Evolutionary conservation across 2,797 vertebrate genomes (phyloP).

Genomic region (Percopsis omiscomaycus): DNA sequence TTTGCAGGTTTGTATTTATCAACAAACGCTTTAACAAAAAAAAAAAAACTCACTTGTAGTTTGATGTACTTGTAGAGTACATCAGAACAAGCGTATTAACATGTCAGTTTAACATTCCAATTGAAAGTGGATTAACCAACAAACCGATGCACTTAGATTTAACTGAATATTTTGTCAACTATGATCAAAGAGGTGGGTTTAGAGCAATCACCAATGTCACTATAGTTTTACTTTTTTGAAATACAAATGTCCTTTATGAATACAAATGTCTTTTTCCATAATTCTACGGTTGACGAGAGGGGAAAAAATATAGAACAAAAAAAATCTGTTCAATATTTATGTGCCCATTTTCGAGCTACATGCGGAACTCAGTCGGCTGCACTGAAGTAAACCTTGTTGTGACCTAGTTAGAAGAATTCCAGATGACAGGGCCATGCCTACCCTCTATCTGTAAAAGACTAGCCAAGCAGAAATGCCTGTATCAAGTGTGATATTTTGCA

Average conservation of each 20-base stretch:
- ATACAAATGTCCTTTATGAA: constrained; percentile 58
- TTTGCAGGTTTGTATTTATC: not conserved
- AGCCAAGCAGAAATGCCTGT: constrained; percentile 66
- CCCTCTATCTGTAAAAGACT: constrained; percentile 46
- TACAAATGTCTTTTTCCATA: constrained; percentile 46
- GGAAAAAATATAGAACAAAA: constrained; percentile 38
- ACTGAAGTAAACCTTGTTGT: constrained; percentile 76
- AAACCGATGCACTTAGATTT: constrained; percentile 57
- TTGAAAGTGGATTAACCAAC: constrained; percentile 56
- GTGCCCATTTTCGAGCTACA: constrained; percentile 62
- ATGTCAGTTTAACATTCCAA: constrained; percentile 40
- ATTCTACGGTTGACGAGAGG: constrained; percentile 40
- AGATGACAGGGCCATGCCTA: constrained; percentile 60
- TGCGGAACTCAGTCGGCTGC: constrained; percentile 66
- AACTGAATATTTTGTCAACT: constrained; percentile 41
- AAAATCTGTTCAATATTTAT: constrained; percentile 75
- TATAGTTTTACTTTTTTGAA: constrained; percentile 49
- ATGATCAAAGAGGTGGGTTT: constrained; percentile 65
- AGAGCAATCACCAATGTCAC: constrained; percentile 55
- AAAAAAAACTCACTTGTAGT: not conserved
- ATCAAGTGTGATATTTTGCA: constrained; percentile 50
- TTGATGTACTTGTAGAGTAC: not conserved
- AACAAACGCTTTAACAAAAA: not conserved
- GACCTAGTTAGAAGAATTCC: constrained; percentile 76
- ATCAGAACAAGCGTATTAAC: constrained; percentile 31